A percentile compares a stretch with the other conserved stretches of the same genome.
These are phyloP conservation scores for Eretmocerus hayati DNA, from an alignment of 2,888 invertebrate genomes.

Conservation along the genomic window DNA sequence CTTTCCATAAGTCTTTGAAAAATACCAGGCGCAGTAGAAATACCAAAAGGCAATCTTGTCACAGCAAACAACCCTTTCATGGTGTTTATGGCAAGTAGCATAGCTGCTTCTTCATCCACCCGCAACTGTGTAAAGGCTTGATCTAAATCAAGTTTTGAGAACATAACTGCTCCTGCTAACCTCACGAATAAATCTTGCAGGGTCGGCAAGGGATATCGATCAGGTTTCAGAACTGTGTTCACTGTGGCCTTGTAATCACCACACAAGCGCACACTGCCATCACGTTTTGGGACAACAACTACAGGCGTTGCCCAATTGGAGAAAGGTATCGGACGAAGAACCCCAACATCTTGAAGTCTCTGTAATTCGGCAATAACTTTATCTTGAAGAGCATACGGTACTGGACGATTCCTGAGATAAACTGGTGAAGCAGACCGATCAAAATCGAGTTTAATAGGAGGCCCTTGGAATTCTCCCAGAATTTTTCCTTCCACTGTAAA, in stretches of 20 bases:
- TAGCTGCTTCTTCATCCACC: not conserved
- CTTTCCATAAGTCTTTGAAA: not conserved
- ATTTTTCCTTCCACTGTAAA: too few relatives aligned
- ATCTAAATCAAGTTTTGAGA: not conserved
- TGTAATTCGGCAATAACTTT: not conserved
- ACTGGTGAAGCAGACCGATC: too few relatives aligned
- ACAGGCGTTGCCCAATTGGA: not conserved
- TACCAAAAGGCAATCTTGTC: not conserved
- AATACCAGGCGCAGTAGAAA: not conserved
- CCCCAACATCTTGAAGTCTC: not conserved
- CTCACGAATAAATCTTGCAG: not conserved
- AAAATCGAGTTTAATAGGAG: too few relatives aligned
- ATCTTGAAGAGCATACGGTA: not conserved
- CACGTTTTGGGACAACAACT: not conserved
- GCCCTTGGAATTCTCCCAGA: too few relatives aligned
- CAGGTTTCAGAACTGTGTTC: not conserved
- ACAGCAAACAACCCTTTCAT: not conserved
- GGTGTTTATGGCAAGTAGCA: not conserved
- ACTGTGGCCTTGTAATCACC: not conserved
- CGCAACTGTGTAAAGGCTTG: not conserved
- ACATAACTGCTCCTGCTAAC: not conserved
- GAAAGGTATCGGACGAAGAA: not conserved
- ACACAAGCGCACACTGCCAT: not conserved
- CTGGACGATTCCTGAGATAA: too few relatives aligned
- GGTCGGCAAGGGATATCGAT: not conserved